Conservation (phyloP, 1,140 invertebrate species). For the Polypedilum vanderplanki region DNA sequence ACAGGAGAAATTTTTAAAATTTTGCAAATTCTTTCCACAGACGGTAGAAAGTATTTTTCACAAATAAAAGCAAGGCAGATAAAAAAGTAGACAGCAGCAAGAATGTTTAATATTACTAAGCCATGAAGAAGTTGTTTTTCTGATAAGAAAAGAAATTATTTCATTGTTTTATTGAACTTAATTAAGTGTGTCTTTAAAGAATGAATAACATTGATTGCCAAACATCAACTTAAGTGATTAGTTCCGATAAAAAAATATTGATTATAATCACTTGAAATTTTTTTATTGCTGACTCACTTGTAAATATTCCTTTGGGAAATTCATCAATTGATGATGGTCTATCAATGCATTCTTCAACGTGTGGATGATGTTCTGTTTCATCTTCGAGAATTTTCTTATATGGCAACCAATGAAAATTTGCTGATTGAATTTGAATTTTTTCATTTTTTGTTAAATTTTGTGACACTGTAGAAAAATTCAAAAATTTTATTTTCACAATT, state of each 20-base stretch:
- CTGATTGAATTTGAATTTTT: too few relatives aligned
- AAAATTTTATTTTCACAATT: too few relatives aligned
- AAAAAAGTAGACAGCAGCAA: constrained; percentile 73
- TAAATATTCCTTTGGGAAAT: neutral
- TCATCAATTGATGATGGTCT: neutral
- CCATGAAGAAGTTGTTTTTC: constrained; percentile 57
- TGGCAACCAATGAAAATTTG: too few relatives aligned
- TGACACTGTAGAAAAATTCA: too few relatives aligned
- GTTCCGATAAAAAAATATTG: neutral
- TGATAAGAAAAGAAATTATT: constrained; percentile 43
- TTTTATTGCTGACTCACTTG: neutral
- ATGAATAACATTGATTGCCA: too few relatives aligned
- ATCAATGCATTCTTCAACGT: too few relatives aligned
- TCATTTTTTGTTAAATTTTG: too few relatives aligned
- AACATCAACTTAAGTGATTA: too few relatives aligned
- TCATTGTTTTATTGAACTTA: too few relatives aligned
- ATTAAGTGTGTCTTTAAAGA: too few relatives aligned
- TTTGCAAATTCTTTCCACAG: constrained; percentile 72
- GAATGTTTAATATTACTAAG: constrained; percentile 62
- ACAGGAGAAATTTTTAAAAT: constrained; percentile 55
- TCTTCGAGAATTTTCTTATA: too few relatives aligned
- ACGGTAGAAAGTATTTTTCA: constrained; percentile 78
- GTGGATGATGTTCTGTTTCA: too few relatives aligned
- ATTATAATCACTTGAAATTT: neutral
- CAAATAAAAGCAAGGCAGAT: constrained; percentile 72